Percentiles rank a stretch among this genome's conserved stretches.
phyloP scores from a whole-genome alignment of 2,113 vertebrate species.

The Thamnaconus septentrionalis region DNA sequence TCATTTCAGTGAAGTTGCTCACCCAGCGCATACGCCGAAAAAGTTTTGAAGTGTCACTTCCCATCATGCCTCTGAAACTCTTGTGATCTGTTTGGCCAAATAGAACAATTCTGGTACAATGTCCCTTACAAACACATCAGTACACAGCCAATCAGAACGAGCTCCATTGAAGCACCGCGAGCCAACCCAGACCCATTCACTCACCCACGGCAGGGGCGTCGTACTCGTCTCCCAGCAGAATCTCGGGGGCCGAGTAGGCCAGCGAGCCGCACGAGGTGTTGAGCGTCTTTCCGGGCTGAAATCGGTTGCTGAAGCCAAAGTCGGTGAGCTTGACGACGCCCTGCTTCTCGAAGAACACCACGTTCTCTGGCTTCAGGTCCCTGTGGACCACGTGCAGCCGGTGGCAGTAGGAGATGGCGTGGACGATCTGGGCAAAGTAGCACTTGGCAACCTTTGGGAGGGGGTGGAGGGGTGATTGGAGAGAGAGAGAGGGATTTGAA shows the following conservation, averaged over 20 bases:
- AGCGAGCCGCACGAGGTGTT: conserved; percentile 98
- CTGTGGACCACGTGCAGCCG: conserved; percentile 96
- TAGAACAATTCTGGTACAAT: too few species aligned
- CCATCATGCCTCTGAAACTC: too few species aligned
- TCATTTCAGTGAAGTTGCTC: too few species aligned
- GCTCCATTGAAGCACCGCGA: too few species aligned
- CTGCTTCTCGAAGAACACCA: conserved; percentile 98
- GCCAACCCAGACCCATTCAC: conserved; percentile 7
- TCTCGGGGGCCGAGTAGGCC: conserved; percentile 96
- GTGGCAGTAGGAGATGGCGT: conserved; percentile 98
- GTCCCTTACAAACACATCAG: too few species aligned
- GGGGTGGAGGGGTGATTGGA: background rate
- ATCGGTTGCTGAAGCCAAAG: conserved; percentile 98
- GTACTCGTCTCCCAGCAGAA: conserved; percentile 96
- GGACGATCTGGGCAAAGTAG: conserved; percentile 97
- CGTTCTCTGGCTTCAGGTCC: conserved; percentile 98
- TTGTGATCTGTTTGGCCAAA: too few species aligned
- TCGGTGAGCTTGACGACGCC: conserved; percentile 97
- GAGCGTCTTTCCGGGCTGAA: conserved; percentile 93
- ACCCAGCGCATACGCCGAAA: too few species aligned
- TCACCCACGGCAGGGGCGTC: conserved; percentile 93
- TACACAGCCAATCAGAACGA: too few species aligned
- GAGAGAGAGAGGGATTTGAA: background rate
- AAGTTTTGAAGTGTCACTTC: too few species aligned
- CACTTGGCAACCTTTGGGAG: conserved; percentile 88